Conservation (phyloP, 2,888 invertebrate species). For the Colostygia pectinataria region DNA sequence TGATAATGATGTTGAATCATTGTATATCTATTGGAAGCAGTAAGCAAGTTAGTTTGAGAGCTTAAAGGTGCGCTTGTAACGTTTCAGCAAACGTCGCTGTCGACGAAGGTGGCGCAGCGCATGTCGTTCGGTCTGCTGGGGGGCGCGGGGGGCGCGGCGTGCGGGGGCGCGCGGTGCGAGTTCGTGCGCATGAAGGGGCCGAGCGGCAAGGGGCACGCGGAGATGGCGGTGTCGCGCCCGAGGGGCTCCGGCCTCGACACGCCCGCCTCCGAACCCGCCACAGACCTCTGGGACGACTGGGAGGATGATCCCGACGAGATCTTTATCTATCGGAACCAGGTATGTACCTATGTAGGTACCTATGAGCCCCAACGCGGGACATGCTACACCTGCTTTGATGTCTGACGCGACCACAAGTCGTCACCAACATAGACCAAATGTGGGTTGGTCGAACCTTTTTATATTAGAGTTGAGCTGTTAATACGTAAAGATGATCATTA, state of each 20-base stretch:
- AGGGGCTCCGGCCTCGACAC: conserved; percentile 97
- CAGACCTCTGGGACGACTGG: conserved; percentile 96
- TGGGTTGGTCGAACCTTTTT: too few species aligned
- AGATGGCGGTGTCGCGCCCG: conserved; percentile 98
- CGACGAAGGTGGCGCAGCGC: conserved; percentile 96
- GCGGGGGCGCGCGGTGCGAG: conserved; percentile 93
- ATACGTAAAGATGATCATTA: too few species aligned
- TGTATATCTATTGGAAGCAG: too few species aligned
- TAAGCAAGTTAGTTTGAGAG: too few species aligned
- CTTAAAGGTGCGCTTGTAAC: not conserved
- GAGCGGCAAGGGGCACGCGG: conserved; percentile 95
- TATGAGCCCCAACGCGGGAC: too few species aligned
- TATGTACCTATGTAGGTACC: conserved; percentile 48
- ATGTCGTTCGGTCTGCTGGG: conserved; percentile 97
- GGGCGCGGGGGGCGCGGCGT: conserved; percentile 80
- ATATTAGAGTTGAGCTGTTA: too few species aligned
- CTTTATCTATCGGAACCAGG: conserved; percentile 91
- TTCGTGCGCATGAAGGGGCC: conserved; percentile 99
- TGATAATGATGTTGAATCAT: too few species aligned
- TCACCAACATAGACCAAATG: too few species aligned
- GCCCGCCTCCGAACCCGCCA: conserved; percentile 95
- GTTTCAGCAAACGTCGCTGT: conserved; percentile 92
- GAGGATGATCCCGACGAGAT: conserved; percentile 94
- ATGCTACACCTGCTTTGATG: too few species aligned
- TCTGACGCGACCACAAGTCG: too few species aligned